phyloP scores from a whole-genome alignment of 2,113 vertebrate genomes.

The Entelurus aequoreus region DNA sequence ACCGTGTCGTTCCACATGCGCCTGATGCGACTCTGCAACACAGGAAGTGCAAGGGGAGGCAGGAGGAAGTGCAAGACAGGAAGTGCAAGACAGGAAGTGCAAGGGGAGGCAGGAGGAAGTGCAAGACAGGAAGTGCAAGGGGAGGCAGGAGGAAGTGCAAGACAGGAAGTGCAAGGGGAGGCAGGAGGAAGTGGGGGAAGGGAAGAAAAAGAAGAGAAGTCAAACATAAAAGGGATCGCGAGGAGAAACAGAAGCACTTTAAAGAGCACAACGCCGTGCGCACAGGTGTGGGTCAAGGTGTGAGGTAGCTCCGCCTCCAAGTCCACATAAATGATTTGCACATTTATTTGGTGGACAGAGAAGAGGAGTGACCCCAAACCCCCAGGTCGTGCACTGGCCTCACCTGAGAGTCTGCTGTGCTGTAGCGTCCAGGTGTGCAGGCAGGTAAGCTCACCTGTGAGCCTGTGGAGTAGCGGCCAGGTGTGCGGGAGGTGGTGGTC shows the following conservation, averaged over 20 bases:
- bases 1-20: conserved; percentile 99
- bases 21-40: conserved; percentile 89
- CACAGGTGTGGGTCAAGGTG: conserved; percentile 29
- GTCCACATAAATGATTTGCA: conserved; percentile 10
- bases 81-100: too few species aligned
- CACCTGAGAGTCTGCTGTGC: conserved; percentile 71
- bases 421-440: conserved; percentile 70
- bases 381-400: conserved; percentile 45
- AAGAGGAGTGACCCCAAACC: conserved; percentile 35
- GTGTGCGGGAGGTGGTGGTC: conserved; percentile 89
- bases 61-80: too few species aligned
- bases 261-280: conserved; percentile 21
- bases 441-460: conserved; percentile 90
- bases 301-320: conserved; percentile 53
- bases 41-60: conserved; percentile 3
- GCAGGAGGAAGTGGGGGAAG: background rate
- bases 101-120: too few species aligned
- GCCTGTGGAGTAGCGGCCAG: conserved; percentile 93
- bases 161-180: too few species aligned
- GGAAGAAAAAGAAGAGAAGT: conserved; percentile 25
- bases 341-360: conserved; percentile 32
- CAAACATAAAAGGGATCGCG: conserved; percentile 17
- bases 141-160: background rate
- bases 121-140: too few species aligned
- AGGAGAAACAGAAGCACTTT: background rate